Conservation (phyloP, 1,140 invertebrate genomes). For the Zaprionus davidi region DNA sequence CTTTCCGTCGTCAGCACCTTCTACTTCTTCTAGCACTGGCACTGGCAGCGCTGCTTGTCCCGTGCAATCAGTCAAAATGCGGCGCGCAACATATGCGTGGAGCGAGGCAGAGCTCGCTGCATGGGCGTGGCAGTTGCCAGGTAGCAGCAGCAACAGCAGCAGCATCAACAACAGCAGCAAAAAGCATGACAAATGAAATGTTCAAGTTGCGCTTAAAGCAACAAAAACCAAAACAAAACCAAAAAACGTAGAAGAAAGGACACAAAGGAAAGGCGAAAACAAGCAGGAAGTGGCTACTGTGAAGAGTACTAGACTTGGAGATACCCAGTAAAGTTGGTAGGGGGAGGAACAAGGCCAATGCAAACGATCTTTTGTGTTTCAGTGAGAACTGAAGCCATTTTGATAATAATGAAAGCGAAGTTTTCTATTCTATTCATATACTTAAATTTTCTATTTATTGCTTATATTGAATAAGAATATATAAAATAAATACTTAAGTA, state of each 20-base stretch:
- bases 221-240: constrained; percentile 46
- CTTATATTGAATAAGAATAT: not conserved
- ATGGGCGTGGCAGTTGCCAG: constrained; percentile 54
- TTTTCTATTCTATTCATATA: no score
- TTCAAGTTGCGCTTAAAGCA: constrained; percentile 76
- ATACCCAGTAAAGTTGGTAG: not conserved
- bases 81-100: constrained; percentile 75
- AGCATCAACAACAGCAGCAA: constrained; percentile 39
- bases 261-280: constrained; percentile 8
- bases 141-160: constrained; percentile 49
- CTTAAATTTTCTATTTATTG: not conserved
- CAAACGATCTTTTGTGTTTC: not conserved
- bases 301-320: not conserved
- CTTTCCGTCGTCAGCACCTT: not conserved
- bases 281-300: not conserved
- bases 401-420: no score
- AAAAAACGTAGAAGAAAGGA: constrained; percentile 19
- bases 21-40: not conserved
- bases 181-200: constrained; percentile 82
- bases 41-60: constrained; percentile 56
- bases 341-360: not conserved
- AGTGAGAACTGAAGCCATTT: no score
- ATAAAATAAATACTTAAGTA: not conserved
- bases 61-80: constrained; percentile 78
- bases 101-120: constrained; percentile 12